Evolutionary conservation across 2,797 vertebrate species (phyloP).

Genomic region (Lerista edwardsae): DNA sequence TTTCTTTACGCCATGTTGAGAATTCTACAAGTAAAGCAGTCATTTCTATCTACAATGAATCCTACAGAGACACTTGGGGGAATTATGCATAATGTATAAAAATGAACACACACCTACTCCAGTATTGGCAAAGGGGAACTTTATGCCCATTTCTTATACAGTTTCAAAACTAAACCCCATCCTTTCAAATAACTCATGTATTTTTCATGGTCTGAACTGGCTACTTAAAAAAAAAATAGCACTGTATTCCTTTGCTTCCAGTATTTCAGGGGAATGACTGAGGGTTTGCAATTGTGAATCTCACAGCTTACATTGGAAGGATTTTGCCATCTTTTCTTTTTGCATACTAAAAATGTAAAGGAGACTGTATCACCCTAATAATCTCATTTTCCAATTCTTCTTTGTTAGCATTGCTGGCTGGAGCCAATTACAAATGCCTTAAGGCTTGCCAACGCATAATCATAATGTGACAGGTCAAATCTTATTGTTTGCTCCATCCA

Average conservation of each 20-base stretch:
- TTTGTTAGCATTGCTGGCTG: conserved; percentile 50
- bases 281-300: conserved; percentile 34
- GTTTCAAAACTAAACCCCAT: conserved; percentile 49
- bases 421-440: conserved; percentile 58
- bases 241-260: conserved; percentile 48
- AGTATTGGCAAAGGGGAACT: conserved; percentile 39
- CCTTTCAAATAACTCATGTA: conserved; percentile 46
- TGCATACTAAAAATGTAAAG: conserved; percentile 47
- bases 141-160: conserved; percentile 42
- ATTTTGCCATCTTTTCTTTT: conserved; percentile 45
- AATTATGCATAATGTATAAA: conserved; percentile 37
- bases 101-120: conserved; percentile 34
- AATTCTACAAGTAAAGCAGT: conserved; percentile 21
- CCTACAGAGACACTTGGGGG: conserved; percentile 33
- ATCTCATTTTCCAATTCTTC: conserved; percentile 58
- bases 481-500: conserved; percentile 54
- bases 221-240: conserved; percentile 47
- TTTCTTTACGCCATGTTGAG: conserved; percentile 23
- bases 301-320: conserved; percentile 23
- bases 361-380: conserved; percentile 44
- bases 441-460: conserved; percentile 41
- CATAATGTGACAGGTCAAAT: conserved; percentile 44
- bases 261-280: conserved; percentile 27
- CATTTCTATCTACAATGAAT: conserved; percentile 41
- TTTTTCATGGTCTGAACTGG: conserved; percentile 39